A percentile compares a stretch with the other conserved stretches of the same genome.
Evolutionary conservation across 2,113 vertebrate genomes (phyloP).

Genomic region (Oxyura jamaicensis): DNA sequence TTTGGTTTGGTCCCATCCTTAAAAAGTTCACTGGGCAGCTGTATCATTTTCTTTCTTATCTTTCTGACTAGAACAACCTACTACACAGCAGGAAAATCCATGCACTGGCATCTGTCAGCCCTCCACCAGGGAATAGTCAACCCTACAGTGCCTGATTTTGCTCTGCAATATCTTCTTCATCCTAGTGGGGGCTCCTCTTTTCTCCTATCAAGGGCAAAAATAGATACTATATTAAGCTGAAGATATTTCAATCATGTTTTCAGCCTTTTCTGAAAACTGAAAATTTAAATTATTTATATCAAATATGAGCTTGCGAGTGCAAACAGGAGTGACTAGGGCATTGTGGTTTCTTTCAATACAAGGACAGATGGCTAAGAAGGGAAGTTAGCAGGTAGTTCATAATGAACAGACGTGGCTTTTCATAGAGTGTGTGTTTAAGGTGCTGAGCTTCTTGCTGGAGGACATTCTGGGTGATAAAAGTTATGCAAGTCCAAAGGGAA

Average conservation of each 20-base stretch:
- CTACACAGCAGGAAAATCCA: neutral
- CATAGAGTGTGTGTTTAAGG: neutral
- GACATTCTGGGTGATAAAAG: neutral
- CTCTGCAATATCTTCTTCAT: neutral
- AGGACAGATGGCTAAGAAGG: neutral
- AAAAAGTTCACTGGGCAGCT: neutral
- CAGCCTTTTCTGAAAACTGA: neutral
- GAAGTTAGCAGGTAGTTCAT: neutral
- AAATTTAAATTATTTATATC: neutral
- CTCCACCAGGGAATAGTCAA: neutral
- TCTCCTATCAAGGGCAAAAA: neutral
- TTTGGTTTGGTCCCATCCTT: neutral
- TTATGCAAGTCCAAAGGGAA: neutral
- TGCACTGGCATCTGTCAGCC: neutral
- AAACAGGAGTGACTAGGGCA: neutral
- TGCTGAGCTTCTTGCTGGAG: neutral
- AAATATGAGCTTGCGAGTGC: neutral
- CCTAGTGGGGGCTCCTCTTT: neutral
- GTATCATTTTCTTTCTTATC: neutral
- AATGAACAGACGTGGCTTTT: neutral
- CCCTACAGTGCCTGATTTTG: neutral
- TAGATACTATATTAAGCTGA: neutral
- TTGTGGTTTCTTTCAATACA: neutral
- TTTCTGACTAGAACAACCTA: neutral
- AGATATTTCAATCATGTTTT: neutral